Percentiles rank a stretch among this genome's conserved stretches.
Conservation (phyloP, 2,888 invertebrate genomes). For the Campaea margaritaria region DNA sequence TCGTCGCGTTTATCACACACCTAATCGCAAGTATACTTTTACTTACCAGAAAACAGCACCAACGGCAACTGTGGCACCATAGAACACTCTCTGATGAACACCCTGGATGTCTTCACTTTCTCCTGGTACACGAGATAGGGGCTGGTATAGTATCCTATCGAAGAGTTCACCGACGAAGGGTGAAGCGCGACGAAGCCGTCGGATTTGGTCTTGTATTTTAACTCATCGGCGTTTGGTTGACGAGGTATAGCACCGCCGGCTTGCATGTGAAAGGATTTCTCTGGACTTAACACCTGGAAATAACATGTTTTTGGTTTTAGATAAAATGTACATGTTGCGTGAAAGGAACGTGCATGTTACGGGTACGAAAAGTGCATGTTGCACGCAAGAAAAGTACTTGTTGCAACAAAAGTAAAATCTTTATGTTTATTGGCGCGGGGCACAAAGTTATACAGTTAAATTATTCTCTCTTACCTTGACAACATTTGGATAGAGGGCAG, state of each 20-base stretch:
- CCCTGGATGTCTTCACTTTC: constrained; percentile 91
- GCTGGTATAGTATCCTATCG: constrained; percentile 87
- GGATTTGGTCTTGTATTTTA: constrained; percentile 90
- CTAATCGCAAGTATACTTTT: too few species aligned
- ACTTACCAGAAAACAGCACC: constrained; percentile 86
- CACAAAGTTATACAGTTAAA: neutral
- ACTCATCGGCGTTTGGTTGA: constrained; percentile 88
- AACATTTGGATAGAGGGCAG: constrained; percentile 97
- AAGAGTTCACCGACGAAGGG: constrained; percentile 91
- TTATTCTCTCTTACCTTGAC: constrained; percentile 85
- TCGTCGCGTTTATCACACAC: too few species aligned
- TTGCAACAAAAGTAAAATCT: too few species aligned
- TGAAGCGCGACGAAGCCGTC: constrained; percentile 91
- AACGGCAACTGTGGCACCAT: constrained; percentile 91
- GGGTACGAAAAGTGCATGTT: too few species aligned
- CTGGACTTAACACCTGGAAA: constrained; percentile 88
- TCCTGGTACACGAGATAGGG: constrained; percentile 93
- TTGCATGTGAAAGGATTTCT: constrained; percentile 90
- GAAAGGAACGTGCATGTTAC: too few species aligned
- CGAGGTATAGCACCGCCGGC: constrained; percentile 90
- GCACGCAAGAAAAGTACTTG: too few species aligned
- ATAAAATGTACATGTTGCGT: too few species aligned
- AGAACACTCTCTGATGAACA: constrained; percentile 92
- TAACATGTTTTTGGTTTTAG: too few species aligned
- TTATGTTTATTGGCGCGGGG: too few species aligned